These are phyloP conservation scores for Cerceris ruficornis DNA, from an alignment of 2,888 invertebrate species.

Conservation along the genomic window DNA sequence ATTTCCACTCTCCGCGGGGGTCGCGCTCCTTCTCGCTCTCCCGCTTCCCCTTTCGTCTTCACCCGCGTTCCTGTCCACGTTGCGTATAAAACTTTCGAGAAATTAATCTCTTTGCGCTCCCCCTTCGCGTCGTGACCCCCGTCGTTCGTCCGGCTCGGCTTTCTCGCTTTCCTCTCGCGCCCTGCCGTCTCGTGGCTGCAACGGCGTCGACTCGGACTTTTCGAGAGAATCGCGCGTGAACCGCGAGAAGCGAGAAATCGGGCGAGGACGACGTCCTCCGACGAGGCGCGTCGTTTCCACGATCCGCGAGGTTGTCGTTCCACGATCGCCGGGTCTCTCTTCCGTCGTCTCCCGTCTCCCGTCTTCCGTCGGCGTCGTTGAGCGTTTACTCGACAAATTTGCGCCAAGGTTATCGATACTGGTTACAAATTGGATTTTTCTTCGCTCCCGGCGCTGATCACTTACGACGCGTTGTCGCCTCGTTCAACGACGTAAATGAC, in stretches of 20 bases:
- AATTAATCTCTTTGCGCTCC: constrained; percentile 72
- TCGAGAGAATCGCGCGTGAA: too few relatives aligned
- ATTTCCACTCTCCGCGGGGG: constrained; percentile 47
- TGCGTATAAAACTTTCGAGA: constrained; percentile 64
- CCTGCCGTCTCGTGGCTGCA: too few relatives aligned
- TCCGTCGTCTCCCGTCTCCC: too few relatives aligned
- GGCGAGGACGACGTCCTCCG: too few relatives aligned
- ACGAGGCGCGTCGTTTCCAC: too few relatives aligned
- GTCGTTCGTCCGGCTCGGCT: too few relatives aligned
- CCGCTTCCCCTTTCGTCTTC: not conserved
- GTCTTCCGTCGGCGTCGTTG: not conserved
- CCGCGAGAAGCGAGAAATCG: too few relatives aligned
- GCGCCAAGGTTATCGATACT: not conserved
- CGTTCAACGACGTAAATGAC: constrained; percentile 20
- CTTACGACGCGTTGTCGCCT: constrained; percentile 11
- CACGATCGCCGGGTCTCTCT: too few relatives aligned
- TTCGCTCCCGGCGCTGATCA: constrained; percentile 3
- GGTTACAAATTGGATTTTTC: constrained; percentile 5
- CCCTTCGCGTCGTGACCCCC: not conserved
- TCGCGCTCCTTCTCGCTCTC: too few relatives aligned
- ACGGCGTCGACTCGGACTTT: too few relatives aligned
- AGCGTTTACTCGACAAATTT: not conserved
- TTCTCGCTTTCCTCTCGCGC: too few relatives aligned
- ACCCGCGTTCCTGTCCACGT: constrained; percentile 40
- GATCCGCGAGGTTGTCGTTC: too few relatives aligned